Base-by-base conservation (phyloP, 2,797 vertebrate species). In the Oreortyx pictus region DNA sequence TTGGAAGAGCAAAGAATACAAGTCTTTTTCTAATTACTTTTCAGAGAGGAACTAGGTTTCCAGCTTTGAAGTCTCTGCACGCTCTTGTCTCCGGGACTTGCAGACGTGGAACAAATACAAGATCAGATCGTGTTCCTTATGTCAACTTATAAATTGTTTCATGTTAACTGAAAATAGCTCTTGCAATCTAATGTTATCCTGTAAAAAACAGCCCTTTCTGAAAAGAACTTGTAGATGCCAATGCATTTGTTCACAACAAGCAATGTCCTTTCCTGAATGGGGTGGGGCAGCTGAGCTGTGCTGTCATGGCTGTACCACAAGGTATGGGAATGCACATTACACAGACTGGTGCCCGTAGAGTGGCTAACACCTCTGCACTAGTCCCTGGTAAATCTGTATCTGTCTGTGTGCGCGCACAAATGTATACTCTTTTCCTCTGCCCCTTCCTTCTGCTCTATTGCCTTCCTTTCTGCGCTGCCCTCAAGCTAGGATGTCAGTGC, bases 151-250 rank as follows among this genome's bases (percentile, higher is more conserved):
- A 27, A 60, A 35, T 24, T 33, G 37, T 67, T 91, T 57, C 12
- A 16, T 2, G 12, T 41, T 62, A 66, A 27, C 35, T 49, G 70
- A 57, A 60, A 75, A 64, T 20, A 78, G 70, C 46, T 8, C 14
- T 2, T 23, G 17, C 20, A 52, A n/a, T 35, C 14, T 15, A 6
- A 1, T 3, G 15, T n/a, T 82, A 52, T 41, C 39, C 47, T 57
- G 0, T 1, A 29, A 22, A 22, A 9, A 4, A 23, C 4, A 20
- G 1, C 19, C 20, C 18, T 19, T 49, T 86, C 29, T 7, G 27
- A 0, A 6, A 35, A 0, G 6, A 52, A 54, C 17, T 1, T 1
- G 22, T 10, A 57, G 78, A 24, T 4, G 17, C 14, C 0, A 0
- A 31, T 0, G 4, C 22, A 1, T 54, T 77, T 85, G 24, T 20